Conservation (phyloP, 2,797 vertebrate species). For the Argya squamiceps region DNA sequence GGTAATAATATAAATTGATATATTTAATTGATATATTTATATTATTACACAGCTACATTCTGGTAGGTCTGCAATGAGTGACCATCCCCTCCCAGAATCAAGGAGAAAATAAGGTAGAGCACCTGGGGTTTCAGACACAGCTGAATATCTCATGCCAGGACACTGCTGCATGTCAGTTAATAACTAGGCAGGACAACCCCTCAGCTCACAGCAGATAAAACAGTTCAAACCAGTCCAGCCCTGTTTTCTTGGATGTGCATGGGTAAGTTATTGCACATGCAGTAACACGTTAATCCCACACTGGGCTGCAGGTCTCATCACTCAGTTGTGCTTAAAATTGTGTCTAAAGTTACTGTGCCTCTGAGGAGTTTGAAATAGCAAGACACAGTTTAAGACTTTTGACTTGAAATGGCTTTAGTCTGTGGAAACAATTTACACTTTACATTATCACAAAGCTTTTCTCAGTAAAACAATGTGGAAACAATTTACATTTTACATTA, state of each 20-base stretch:
- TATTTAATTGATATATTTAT: no score
- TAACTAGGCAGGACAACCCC: neutral
- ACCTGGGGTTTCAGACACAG: neutral
- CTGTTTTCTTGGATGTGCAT: neutral
- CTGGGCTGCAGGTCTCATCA: neutral
- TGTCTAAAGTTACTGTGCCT: neutral
- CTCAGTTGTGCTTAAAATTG: neutral
- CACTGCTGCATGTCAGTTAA: neutral
- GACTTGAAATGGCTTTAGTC: neutral
- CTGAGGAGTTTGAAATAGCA: neutral
- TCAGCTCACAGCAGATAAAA: neutral
- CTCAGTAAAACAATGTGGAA: neutral
- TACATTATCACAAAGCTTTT: neutral
- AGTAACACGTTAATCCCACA: neutral
- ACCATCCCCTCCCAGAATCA: neutral
- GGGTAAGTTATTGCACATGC: neutral
- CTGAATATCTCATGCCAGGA: neutral
- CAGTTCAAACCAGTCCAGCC: neutral
- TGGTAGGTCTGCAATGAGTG: neutral
- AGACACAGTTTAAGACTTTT: neutral
- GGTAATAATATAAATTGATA: no score
- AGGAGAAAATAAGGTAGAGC: neutral
- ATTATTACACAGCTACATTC: neutral
- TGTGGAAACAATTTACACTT: neutral
- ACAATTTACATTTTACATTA: neutral